Evolutionary conservation across 2,113 vertebrate species (phyloP), one percentile per base, ranked within the genome.

Genomic region (Ceyx cyanopectus): DNA sequence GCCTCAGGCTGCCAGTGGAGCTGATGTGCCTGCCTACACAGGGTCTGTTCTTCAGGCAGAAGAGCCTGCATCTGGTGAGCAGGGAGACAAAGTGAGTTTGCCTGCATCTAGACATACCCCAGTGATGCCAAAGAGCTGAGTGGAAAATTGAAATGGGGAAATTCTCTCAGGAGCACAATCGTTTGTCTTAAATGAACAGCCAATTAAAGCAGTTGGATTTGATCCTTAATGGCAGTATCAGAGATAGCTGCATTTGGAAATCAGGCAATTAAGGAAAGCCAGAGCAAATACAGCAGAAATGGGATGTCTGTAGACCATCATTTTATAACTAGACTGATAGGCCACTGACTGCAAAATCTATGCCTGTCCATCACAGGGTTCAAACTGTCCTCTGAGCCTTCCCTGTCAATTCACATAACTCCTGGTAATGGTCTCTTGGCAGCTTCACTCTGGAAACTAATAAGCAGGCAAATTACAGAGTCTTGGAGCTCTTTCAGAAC

Each of bases 401-500:
- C 61, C 48, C 75, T 91, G 92, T 95, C 95, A 91, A 93, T 67
- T 93, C 81, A 85, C n/a, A 15, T 92, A 95, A 96, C 91, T 93
- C 87, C 90, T 93, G 79, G 91, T 94, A 92, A 96, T 68, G 81
- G 89, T 83, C 65, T 93, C 81, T 93, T 96, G 95, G 91, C 87
- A 92, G 91, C 66, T 78, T 93, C 82, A 88, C 61, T 58, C 76
- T 94, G 72, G 68, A 91, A 96, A 93, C 68, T 78, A 94, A 81
- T 87, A 94, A 87, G 61, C 81, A 92, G 84, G 72, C 92, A 93
- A 94, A 96, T 93, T 83, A 90, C 61, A 85, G 0, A 48, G 73
- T 68, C 85, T 83, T 96, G 96, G 95, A 83, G 68, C 83, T 87
- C 45, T 89, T 95, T 96, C 95, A 96, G 91, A 92, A 93, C 93